Conservation (phyloP, 2,797 vertebrate genomes). For the Danio aesculapii region DNA sequence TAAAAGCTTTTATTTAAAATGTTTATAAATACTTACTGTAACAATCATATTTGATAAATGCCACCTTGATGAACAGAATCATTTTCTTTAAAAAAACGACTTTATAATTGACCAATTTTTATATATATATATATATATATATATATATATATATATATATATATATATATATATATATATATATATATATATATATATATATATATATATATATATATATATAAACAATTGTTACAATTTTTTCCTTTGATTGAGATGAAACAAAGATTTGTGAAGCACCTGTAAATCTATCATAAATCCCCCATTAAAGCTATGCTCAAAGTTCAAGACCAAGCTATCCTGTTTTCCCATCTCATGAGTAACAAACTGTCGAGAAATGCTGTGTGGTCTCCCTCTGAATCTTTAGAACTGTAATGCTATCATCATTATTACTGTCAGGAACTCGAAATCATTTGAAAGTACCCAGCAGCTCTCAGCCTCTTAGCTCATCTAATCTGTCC, state of each 20-base stretch:
- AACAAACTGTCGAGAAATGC: not conserved
- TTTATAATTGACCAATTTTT: too few species aligned
- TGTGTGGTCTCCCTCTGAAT: constrained; percentile 30
- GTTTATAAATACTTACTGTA: too few species aligned
- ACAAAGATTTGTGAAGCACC: not conserved
- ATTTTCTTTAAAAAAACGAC: not conserved
- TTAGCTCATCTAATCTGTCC: constrained; percentile 6
- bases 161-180: too few species aligned
- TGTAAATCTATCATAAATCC: not conserved
- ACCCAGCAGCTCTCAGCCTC: constrained; percentile 51
- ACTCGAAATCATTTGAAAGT: constrained; percentile 76
- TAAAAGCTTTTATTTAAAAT: too few species aligned
- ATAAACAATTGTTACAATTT: too few species aligned
- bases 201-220: too few species aligned
- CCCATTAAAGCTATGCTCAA: not conserved
- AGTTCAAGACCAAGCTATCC: not conserved
- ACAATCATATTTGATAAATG: too few species aligned
- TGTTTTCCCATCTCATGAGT: not conserved
- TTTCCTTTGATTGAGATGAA: too few species aligned
- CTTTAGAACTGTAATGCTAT: constrained; percentile 64
- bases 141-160: too few species aligned
- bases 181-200: too few species aligned
- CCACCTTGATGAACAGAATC: not conserved
- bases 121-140: too few species aligned
- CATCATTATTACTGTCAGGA: constrained; percentile 72